Base-by-base conservation (phyloP, 2,113 vertebrate species). In the Donacobius atricapilla region DNA sequence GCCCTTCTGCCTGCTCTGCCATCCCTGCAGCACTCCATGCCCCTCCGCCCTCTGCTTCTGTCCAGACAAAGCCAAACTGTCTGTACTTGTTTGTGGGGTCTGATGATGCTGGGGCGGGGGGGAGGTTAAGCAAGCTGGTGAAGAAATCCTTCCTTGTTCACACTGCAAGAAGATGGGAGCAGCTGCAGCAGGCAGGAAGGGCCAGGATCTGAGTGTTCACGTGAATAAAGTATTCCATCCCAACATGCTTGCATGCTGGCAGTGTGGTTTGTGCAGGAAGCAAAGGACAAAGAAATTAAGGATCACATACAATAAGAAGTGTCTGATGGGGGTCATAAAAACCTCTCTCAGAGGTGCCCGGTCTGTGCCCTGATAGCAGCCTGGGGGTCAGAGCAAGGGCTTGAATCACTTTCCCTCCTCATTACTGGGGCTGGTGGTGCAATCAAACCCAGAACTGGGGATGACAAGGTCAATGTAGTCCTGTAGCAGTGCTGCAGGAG, bases 201-300 rank as follows among this genome's bases (percentile, higher is more conserved):
- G 42, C 84, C 71, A 56, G 90, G 57, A 76, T 93, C 83, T 25
- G 45, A 81, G 63, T 35, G 10, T 83, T 91, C 40, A 30, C 13
- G 15, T 83, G 79, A 97, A 94, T 96, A 98, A 97, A 97, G n/a
- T 75, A 42, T 81, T 91, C 82, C 91, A 86, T 48, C 78, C 50
- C 50, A 11, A 61, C 44, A 6, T 30, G 65, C 58, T 8, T 8
- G 78, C 35, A 4, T 44, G 58, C 68, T 87, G 89, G 47, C 80
- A 54, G 71, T 11, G 13, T 82, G 78, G 35, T 85, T 93, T 65
- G 22, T 87, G 11, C 0, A 2, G 75, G 42, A 77, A 35, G 61
- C 47, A 37, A 37, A 60, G 64, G 69, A 70, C 58, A 66, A 56
- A 90, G 58, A 61, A 92, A 76, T 53, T 11, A 72, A 66, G 68